phyloP scores from a whole-genome alignment of 2,113 vertebrate genomes.

The Vanacampus margaritifer region DNA sequence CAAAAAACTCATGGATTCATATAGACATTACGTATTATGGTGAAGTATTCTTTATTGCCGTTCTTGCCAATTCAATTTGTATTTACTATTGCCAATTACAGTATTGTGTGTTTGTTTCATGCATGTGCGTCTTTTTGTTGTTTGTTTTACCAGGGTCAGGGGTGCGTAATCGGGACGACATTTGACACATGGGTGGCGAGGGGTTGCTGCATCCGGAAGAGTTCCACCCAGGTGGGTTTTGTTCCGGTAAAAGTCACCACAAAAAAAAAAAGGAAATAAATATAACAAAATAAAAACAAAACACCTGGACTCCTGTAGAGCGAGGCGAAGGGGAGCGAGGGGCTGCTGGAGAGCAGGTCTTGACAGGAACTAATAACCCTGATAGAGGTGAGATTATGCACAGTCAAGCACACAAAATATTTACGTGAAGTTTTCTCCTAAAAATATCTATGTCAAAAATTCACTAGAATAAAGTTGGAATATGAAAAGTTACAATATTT shows the following conservation, averaged over 20 bases:
- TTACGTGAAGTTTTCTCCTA: no score
- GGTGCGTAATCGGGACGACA: conserved; percentile 59
- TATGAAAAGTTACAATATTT: no score
- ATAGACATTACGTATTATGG: not conserved
- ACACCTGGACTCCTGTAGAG: conserved; percentile 66
- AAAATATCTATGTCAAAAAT: no score
- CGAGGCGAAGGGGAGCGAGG: conserved; percentile 36
- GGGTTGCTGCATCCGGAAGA: conserved; percentile 52
- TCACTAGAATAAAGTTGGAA: no score
- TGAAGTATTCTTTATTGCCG: not conserved
- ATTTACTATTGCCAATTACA: not conserved
- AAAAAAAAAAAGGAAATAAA: conserved; percentile 71
- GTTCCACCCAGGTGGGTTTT: conserved; percentile 61
- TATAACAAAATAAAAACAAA: not conserved
- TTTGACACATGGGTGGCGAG: conserved; percentile 54
- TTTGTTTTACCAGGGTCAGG: conserved; percentile 32
- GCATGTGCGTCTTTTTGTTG: conserved; percentile 16
- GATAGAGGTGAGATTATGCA: conserved; percentile 6
- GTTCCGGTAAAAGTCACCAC: conserved; percentile 72
- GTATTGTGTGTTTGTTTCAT: conserved; percentile 1
- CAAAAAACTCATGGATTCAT: not conserved
- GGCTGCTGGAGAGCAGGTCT: conserved; percentile 40
- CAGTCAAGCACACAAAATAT: not conserved
- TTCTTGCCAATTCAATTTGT: not conserved
- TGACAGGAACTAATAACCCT: conserved; percentile 69